Conservation (phyloP, 1,140 invertebrate species). For the Drosophila melanogaster region DNA sequence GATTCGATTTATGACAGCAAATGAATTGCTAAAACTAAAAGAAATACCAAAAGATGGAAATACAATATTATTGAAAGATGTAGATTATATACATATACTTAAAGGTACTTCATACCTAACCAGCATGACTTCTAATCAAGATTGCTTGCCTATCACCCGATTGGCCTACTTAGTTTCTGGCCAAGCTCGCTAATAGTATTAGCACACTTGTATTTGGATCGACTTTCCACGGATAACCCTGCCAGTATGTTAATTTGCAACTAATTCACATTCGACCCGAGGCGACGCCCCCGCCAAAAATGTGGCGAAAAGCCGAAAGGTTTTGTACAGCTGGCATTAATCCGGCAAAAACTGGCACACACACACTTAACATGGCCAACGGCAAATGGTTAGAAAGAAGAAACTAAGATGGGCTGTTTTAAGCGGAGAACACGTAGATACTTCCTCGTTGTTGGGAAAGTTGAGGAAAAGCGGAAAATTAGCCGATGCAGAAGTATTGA, state of each 20-base stretch:
- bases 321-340: conserved; percentile 16
- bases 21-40: too few species aligned
- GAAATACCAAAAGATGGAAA: too few species aligned
- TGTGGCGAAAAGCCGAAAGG: conserved; percentile 21
- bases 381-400: conserved; percentile 1
- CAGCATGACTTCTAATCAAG: too few species aligned
- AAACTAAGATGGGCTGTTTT: conserved; percentile 29
- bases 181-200: conserved; percentile 30
- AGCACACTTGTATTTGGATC: conserved; percentile 33
- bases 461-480: conserved; percentile 32
- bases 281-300: conserved; percentile 27
- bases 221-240: conserved; percentile 39
- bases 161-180: conserved; percentile 27
- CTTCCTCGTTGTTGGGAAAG: conserved; percentile 41
- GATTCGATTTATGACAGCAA: conserved; percentile 52
- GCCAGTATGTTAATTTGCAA: conserved; percentile 38
- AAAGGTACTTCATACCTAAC: too few species aligned
- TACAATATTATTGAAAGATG: too few species aligned
- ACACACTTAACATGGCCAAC: conserved; percentile 20
- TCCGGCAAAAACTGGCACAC: conserved; percentile 29
- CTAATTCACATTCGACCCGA: conserved; percentile 37
- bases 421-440: conserved; percentile 23
- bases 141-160: too few species aligned
- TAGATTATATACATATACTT: too few species aligned
- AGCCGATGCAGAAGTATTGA: conserved; percentile 6